phyloP scores from a whole-genome alignment of 2,797 vertebrate genomes.

The Diplodus sargus region DNA sequence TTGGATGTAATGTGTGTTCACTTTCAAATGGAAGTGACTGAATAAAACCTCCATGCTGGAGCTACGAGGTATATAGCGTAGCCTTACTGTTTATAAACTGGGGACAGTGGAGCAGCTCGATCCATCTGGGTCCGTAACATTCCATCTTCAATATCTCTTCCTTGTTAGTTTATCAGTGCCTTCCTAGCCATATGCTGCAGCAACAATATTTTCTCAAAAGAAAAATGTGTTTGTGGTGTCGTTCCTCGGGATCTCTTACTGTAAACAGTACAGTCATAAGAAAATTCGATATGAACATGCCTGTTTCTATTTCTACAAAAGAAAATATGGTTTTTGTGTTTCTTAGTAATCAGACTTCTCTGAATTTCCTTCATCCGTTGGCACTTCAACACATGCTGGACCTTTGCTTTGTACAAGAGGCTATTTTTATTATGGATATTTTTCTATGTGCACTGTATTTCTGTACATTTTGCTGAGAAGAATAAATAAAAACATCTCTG shows the following conservation, averaged over 20 bases:
- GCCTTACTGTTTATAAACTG: constrained; percentile 42
- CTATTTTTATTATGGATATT: constrained; percentile 70
- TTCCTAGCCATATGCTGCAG: constrained; percentile 53
- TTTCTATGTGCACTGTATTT: constrained; percentile 65
- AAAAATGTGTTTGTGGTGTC: constrained; percentile 24
- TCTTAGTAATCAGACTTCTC: constrained; percentile 21
- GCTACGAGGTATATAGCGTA: constrained; percentile 13
- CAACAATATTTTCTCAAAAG: constrained; percentile 20
- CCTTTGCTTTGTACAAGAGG: constrained; percentile 60
- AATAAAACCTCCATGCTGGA: constrained; percentile 19
- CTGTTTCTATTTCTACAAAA: neutral
- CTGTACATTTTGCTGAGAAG: constrained; percentile 53
- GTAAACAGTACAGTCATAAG: constrained; percentile 13
- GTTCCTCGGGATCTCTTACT: constrained; percentile 18
- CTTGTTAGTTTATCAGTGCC: constrained; percentile 64
- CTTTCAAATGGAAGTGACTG: constrained; percentile 42
- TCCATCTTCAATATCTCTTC: constrained; percentile 24
- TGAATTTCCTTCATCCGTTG: neutral
- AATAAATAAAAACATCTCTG: constrained; percentile 54
- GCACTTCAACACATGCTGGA: constrained; percentile 42
- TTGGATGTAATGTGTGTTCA: constrained; percentile 32
- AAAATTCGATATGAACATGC: constrained; percentile 4
- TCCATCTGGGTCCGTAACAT: constrained; percentile 34
- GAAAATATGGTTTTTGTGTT: constrained; percentile 20
- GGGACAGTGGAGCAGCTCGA: constrained; percentile 31